Base-by-base conservation (phyloP, 2,113 vertebrate genomes). In the Xiphophorus maculatus region DNA sequence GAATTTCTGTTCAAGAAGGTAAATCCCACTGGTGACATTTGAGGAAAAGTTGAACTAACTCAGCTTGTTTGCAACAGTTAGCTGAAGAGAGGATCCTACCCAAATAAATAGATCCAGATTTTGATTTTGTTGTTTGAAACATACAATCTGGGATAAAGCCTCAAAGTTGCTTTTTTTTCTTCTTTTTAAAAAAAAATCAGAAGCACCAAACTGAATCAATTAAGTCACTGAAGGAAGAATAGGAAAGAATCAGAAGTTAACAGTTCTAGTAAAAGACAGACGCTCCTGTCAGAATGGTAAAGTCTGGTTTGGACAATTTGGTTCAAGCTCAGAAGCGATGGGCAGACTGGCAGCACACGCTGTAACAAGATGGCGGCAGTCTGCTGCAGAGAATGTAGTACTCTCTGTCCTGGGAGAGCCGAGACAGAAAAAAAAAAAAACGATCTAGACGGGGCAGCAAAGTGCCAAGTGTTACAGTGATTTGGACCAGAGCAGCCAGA, bases 311-410 rank as follows among this genome's bases (percentile, higher is more conserved):
- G 64, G 83, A 77, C 25, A 11, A 63, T 88, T 82, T 88, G 73
- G 84, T 87, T 58, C 64, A 83, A 86, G 77, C 66, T 87, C 80
- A 83, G 89, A 77, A 83, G 80, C 87, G 70, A 78, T 76, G 51
- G 77, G 76, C 82, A 85, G 74, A 73, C 86, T 73, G 35, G 80
- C 79, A 88, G 87, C 70, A 83, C 77, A 77, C 66, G 85, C 79
- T 72, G 75, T 40, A 90, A 89, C 88, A 91, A 91, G 90, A 93
- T 92, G 91, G 89, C 87, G 90, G 86, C 88, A 66, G 84, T 83
- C 82, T 91, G 90, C 88, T 81, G 90, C 88, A 84, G 70, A 79
- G 68, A 89, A 69, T 69, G 76, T 64, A 78, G 84, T 33, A 15
- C 77, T 83, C 83, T 83, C 71, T 74, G 84, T 84, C 86, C 87